Base-by-base conservation (phyloP, 2,888 invertebrate genomes). In the Limnephilus rhombicus region DNA sequence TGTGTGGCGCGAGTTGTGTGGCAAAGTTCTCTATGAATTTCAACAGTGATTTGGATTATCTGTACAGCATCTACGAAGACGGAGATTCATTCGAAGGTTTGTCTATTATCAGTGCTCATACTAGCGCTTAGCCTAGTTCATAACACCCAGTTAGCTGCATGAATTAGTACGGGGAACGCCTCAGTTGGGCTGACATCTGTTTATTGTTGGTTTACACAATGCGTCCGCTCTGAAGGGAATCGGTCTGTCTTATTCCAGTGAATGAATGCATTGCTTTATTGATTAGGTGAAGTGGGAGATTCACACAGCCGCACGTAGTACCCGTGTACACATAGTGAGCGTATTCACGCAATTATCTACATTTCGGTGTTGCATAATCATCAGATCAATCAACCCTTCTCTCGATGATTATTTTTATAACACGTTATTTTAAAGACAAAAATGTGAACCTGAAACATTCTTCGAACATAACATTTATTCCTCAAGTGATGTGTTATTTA, bases 141-240 rank as follows among this genome's bases (percentile, higher is more conserved):
- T 68, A 68, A 18, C 24, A 68, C 1, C 18, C 18, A 7, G 53
- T 24, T 24, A 24, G 18, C 3, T 68, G 18, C 24, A 81, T 81
- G 85, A 24, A 85, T 85, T 37, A 24, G 34, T 83, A 15, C 34
- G 31, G 83, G 31, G 29, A 45, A 31, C 12, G 87, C 53, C 53
- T 13, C 12, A 29, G 29, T 53, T 12, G n/a, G 68, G 15, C 31
- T 53, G 88, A 80, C 89, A 41, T 81, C 89, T 89, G 89, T 81
- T 81, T 89, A 89, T 80, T 89, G 89, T 89, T 89, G 81, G 89
- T 81, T n/a, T 80, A 80, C 89, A 89, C 41, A 80, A 89, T 37
- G 80, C 89, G 80, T 31, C 89, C 24, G 80, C n/a, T 53, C 18
- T 68, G 45, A 45, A 86, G 11, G 80, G 53, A 18, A 34, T 34